Base-by-base conservation (phyloP, 2,797 vertebrate genomes). In the Craterocephalus amniculus region DNA sequence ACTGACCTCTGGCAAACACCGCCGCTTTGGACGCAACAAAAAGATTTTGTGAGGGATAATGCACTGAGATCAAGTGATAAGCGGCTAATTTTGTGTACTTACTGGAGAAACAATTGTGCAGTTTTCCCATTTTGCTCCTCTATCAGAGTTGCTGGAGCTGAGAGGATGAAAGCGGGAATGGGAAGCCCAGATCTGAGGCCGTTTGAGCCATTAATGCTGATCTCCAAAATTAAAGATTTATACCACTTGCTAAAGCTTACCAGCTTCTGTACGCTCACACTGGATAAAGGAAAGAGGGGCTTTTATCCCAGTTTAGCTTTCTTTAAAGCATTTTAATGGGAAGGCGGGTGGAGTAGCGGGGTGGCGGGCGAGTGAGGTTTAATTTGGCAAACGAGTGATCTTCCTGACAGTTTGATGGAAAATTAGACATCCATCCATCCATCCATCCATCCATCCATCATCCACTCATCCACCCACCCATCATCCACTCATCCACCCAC, bases 61-160 rank as follows among this genome's bases (percentile, higher is more conserved):
- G 96, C 96, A 96, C 93, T 81, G 95, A 97, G 96, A 98, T 97
- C 96, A 97, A 96, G 96, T 89, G 96, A 97, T 97, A 97, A 98
- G 96, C 95, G 96, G 95, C 94, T 97, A 95, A 98, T 98, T 97
- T 97, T 97, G 94, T 96, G 95, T 96, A 97, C 96, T 97, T 97
- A 96, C 94, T 94, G 94, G 94, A 96, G 95, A 95, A 97, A 95
- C 81, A 94, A 95, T 95, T 67, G 40, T 20, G 22, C 34, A 26
- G 63, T 80, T 49, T 26, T 40, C 32, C 57, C 81, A 10, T 5
- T 24, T 29, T n/a, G n/a, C n/a, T n/a, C n/a, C n/a, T n/a, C n/a
- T n/a, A n/a, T n/a, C 92, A 0, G 95, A 78, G 95, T 95, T 95
- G 78, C 86, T 67, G 63, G 87, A 85, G 90, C 86, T 58, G 89